A percentile compares a stretch with the other conserved stretches of the same genome.
These are phyloP conservation scores for Dasypus novemcinctus DNA, from an alignment of 2,113 vertebrate species.

Conservation along the genomic window DNA sequence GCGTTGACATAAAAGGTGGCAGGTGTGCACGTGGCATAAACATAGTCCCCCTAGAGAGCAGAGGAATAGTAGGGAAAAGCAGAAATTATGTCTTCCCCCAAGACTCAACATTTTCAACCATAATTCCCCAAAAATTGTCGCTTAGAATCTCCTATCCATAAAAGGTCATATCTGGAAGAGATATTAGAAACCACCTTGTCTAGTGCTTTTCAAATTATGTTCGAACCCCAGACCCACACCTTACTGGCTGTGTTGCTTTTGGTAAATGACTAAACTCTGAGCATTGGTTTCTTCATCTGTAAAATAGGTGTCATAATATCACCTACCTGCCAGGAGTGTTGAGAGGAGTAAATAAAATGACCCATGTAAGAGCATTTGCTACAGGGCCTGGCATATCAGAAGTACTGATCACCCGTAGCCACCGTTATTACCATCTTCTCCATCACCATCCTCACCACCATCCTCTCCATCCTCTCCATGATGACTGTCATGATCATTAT, in stretches of 20 bases:
- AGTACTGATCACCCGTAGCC: no score
- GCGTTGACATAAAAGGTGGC: not conserved
- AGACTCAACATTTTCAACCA: not conserved
- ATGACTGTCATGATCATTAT: no score
- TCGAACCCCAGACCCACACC: not conserved
- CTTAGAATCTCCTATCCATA: not conserved
- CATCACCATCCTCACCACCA: not conserved
- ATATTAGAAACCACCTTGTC: no score
- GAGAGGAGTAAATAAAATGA: not conserved
- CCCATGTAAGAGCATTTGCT: no score
- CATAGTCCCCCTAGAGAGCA: not conserved
- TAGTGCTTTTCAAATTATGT: not conserved
- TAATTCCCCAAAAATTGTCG: not conserved
- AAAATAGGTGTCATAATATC: not conserved
- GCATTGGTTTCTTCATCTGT: no score
- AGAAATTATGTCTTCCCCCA: not conserved
- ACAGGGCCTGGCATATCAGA: not conserved
- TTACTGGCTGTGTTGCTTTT: not conserved
- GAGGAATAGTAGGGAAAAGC: no score
- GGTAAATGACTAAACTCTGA: not conserved
- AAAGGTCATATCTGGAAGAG: not conserved
- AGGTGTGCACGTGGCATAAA: not conserved
- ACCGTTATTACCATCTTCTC: not conserved
- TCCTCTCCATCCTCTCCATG: no score
- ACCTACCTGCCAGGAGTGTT: not conserved